These are phyloP conservation scores for Cheirogaleus major DNA, from an alignment of 2,797 vertebrate species.

Conservation along the genomic window DNA sequence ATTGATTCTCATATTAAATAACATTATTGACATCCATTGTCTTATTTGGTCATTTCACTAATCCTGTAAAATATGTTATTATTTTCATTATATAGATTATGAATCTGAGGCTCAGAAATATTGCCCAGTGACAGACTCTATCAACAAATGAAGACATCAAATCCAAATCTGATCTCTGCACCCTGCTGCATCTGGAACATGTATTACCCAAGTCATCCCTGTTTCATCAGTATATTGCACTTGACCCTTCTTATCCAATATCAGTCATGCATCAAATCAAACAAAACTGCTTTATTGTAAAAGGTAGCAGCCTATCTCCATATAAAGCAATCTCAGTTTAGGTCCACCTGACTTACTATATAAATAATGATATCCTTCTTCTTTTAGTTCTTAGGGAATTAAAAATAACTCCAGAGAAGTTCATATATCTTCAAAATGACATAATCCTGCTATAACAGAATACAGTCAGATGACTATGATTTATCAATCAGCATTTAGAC, in stretches of 20 bases:
- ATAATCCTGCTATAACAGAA: neutral
- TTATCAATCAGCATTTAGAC: constrained; percentile 24
- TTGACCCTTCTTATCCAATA: neutral
- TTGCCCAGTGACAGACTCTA: neutral
- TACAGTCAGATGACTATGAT: neutral
- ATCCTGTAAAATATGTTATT: neutral
- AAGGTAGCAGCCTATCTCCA: neutral
- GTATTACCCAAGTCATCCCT: neutral
- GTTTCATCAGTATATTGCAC: neutral
- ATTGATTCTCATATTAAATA: neutral
- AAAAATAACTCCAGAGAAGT: neutral
- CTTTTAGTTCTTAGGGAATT: constrained; percentile 22
- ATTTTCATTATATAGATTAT: neutral
- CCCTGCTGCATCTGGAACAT: neutral
- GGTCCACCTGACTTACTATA: neutral
- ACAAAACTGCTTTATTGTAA: neutral
- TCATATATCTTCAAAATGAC: neutral
- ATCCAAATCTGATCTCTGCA: neutral
- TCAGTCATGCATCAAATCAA: neutral
- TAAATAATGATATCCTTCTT: neutral
- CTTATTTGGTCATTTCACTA: neutral
- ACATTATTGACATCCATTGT: neutral
- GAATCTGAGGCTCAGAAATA: neutral
- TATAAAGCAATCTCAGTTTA: neutral
- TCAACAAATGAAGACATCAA: neutral